Conservation (phyloP, 2,797 vertebrate species). For the Loriculus beryllinus region DNA sequence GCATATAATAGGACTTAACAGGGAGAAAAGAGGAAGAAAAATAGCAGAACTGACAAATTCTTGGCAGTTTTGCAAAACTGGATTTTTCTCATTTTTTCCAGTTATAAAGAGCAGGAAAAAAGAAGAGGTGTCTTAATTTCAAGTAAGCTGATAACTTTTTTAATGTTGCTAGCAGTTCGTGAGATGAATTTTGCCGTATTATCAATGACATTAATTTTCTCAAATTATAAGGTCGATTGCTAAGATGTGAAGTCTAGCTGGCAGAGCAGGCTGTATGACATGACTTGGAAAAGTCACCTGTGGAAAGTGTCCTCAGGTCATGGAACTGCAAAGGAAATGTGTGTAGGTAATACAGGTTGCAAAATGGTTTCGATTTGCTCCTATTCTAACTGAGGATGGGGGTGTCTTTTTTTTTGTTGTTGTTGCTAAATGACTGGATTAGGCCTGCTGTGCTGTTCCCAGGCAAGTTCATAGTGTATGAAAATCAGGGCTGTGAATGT, state of each 20-base stretch:
- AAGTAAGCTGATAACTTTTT: neutral
- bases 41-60: constrained; percentile 13
- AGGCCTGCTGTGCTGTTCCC: neutral
- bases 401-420: neutral
- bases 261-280: neutral
- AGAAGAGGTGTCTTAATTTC: neutral
- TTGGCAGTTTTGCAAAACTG: neutral
- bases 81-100: neutral
- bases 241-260: neutral
- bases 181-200: neutral
- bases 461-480: neutral
- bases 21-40: constrained; percentile 14
- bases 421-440: neutral
- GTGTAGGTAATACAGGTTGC: neutral
- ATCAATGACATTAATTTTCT: neutral
- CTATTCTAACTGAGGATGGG: accelerated
- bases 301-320: neutral
- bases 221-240: neutral
- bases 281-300: neutral
- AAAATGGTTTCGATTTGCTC: neutral
- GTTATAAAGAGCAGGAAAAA: neutral
- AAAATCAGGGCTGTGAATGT: neutral
- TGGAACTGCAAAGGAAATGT: neutral
- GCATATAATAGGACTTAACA: constrained; percentile 10
- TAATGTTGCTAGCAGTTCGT: neutral